Conservation (phyloP, 2,113 vertebrate genomes). For the Microtus richardsoni region DNA sequence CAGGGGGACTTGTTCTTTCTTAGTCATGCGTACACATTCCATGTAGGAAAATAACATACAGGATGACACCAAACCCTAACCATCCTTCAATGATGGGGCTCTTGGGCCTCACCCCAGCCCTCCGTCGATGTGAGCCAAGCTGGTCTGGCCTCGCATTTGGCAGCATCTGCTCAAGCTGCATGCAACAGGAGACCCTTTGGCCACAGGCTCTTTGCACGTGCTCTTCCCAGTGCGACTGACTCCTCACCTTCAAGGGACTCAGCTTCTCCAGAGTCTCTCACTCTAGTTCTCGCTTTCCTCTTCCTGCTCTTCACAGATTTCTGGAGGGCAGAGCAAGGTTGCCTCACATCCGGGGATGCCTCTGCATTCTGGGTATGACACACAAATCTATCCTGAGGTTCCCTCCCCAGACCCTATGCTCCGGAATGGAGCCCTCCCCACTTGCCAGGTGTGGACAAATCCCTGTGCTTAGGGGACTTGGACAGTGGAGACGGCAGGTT, state of each 20-base stretch:
- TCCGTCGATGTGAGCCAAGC: accelerated
- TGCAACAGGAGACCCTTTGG: not conserved
- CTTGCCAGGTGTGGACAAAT: not conserved
- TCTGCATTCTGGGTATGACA: accelerated
- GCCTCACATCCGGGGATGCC: accelerated
- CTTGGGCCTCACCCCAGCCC: not conserved
- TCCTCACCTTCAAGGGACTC: not conserved
- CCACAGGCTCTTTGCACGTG: not conserved
- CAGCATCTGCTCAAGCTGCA: not conserved
- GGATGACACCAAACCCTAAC: not conserved
- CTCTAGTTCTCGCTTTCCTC: not conserved
- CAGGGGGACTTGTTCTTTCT: not conserved
- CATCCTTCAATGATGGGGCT: not conserved
- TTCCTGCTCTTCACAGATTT: not conserved
- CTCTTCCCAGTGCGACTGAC: not conserved
- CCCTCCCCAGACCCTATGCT: not conserved
- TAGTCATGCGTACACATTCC: no score
- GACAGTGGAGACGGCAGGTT: no score
- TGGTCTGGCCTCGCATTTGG: not conserved
- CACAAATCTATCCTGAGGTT: not conserved
- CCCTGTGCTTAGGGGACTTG: not conserved
- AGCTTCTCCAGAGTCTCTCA: not conserved
- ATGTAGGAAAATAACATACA: not conserved
- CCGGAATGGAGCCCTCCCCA: accelerated
- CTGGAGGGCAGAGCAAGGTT: not conserved